Percentiles rank a stretch among this genome's conserved stretches.
Evolutionary conservation across 2,888 invertebrate species (phyloP).

Genomic region (Dascillus cervinus): DNA sequence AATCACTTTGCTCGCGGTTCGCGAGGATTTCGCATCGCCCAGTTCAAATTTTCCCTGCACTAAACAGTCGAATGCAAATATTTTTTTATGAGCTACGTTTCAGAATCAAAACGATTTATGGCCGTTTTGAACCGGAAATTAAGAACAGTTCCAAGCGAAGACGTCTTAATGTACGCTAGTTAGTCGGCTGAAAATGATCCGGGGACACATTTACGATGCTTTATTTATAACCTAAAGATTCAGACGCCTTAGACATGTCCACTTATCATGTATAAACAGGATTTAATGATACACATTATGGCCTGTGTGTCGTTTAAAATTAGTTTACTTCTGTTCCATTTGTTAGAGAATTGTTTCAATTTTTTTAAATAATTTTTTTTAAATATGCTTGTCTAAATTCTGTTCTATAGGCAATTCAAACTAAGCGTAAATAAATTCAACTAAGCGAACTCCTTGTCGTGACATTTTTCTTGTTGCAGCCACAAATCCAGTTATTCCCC

Average conservation of each 20-base stretch:
- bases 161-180: slow-evolving; percentile 39
- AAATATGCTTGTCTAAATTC: no score
- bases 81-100: neutral
- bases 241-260: slow-evolving; percentile 30
- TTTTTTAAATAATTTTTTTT: no score
- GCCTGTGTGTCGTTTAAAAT: slow-evolving; percentile 24
- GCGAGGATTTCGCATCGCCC: slow-evolving; percentile 12
- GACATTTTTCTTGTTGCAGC: no score
- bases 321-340: slow-evolving; percentile 23
- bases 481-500: no score
- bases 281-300: slow-evolving; percentile 24
- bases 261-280: slow-evolving; percentile 30
- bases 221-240: slow-evolving; percentile 33
- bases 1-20: slow-evolving; percentile 20
- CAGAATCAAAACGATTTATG: neutral
- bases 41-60: neutral
- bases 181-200: slow-evolving; percentile 36
- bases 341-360: no score
- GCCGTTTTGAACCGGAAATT: slow-evolving; percentile 28
- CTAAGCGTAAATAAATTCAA: no score
- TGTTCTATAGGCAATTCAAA: no score
- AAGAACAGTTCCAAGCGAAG: slow-evolving; percentile 32
- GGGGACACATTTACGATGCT: slow-evolving; percentile 37
- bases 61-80: neutral
- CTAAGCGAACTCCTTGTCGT: no score